phyloP scores from a whole-genome alignment of 2,888 invertebrate genomes.

The Macaria notata region DNA sequence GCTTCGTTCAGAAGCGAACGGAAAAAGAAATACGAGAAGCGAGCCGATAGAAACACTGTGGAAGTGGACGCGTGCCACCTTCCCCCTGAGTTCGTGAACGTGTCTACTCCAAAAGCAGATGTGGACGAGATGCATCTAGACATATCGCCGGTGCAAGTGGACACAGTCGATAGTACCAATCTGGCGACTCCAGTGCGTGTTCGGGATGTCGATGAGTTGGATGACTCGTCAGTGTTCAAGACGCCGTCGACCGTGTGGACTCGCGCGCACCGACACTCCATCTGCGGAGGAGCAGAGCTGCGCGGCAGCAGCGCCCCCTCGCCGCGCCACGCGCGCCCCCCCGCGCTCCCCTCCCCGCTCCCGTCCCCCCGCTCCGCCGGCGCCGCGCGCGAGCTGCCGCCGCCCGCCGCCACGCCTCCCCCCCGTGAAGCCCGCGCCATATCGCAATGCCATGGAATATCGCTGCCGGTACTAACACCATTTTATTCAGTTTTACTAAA shows the following conservation, averaged over 20 bases:
- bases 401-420: constrained; percentile 67
- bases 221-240: constrained; percentile 69
- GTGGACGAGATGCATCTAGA: constrained; percentile 67
- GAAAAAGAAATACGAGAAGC: constrained; percentile 77
- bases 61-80: constrained; percentile 67
- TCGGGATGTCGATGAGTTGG: constrained; percentile 62
- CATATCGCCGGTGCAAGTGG: constrained; percentile 74
- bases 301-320: constrained; percentile 39
- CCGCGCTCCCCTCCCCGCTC: constrained; percentile 31
- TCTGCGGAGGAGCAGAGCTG: constrained; percentile 55
- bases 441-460: constrained; percentile 80
- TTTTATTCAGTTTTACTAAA: constrained; percentile 78
- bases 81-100: constrained; percentile 57
- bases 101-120: constrained; percentile 67
- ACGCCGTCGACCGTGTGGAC: constrained; percentile 71
- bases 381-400: constrained; percentile 62
- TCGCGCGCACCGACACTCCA: constrained; percentile 64
- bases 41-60: constrained; percentile 66
- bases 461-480: constrained; percentile 83
- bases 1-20: constrained; percentile 78
- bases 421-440: constrained; percentile 75
- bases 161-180: constrained; percentile 71
- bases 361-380: constrained; percentile 43
- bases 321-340: constrained; percentile 37
- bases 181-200: constrained; percentile 50